Evolutionary conservation across 2,113 vertebrate species (phyloP), one percentile per base, ranked within the genome.

Genomic region (Catharus bicknelli): DNA sequence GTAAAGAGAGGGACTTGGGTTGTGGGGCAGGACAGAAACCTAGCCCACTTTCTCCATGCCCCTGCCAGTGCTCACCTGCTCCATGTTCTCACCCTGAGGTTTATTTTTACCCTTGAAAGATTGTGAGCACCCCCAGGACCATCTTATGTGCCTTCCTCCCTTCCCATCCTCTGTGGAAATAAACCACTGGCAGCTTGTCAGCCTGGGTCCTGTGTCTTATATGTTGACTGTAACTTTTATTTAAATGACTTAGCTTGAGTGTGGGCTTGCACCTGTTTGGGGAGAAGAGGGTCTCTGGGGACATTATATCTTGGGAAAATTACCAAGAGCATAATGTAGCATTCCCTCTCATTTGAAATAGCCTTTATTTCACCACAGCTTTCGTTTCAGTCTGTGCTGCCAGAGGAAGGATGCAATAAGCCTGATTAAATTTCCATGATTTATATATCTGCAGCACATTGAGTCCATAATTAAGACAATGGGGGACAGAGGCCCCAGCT

Each of bases 351-450:
- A 82, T 84, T 89, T 84, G 63, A 50, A 76, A 58, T 58, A 76
- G 38, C 54, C 58, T 94, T 93, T 87, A 66, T 93, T 95, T 88
- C 55, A 59, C 63, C 2, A 34, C 20, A 58, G 58, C 38, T 85
- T 94, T 87, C 54, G 32, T 85, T 90, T 90, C 59, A 66, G 70
- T 62, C 82, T 73, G 48, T 91, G 67, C 75, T 95, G 93, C 91
- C 87, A 96, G 82, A 69, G 80, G 85, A 96, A 74, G 58, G 55
- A 85, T 94, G 82, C 90, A 95, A 89, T 94, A 93, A 95, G 89
- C 58, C 81, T 96, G 91, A 95, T 96, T 94, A 95, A 94, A 93
- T 92, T 90, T 96, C 92, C 83, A 87, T 94, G 89, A 96, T 95
- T 96, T 96, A 96, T 95, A 62, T 92, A 87, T 82, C 88, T 89